Percentiles rank a stretch among this genome's conserved stretches.
phyloP scores from a whole-genome alignment of 2,888 invertebrate species.

The Torymus auratus region DNA sequence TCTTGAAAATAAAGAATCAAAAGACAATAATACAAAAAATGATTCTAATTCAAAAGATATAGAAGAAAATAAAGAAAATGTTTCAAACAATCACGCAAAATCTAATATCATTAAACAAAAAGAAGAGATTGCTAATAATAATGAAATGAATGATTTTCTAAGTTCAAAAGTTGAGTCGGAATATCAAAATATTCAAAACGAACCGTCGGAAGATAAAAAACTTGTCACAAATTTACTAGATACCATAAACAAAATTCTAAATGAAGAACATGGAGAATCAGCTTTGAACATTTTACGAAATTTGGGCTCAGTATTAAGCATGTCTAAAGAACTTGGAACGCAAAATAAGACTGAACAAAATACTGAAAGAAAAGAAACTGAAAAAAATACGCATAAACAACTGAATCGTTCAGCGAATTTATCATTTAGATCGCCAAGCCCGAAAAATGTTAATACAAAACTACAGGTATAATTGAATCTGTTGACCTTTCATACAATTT shows the following conservation, averaged over 20 bases:
- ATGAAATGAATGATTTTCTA: conserved; percentile 57
- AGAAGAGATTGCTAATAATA: conserved; percentile 54
- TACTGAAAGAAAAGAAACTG: not conserved
- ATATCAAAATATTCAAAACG: conserved; percentile 50
- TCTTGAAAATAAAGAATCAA: conserved; percentile 18
- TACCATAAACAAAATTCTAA: conserved; percentile 52
- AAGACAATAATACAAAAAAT: conserved; percentile 46
- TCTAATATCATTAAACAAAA: conserved; percentile 26
- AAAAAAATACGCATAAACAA: conserved; percentile 32
- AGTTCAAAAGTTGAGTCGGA: conserved; percentile 52
- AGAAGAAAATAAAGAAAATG: too few species aligned
- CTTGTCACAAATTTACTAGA: conserved; percentile 39
- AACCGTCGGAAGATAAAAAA: conserved; percentile 59
- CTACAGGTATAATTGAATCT: conserved; percentile 22
- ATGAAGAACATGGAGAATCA: conserved; percentile 61
- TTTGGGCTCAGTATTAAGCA: conserved; percentile 42
- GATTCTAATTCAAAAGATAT: conserved; percentile 37
- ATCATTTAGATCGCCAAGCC: conserved; percentile 29
- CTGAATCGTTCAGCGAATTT: conserved; percentile 37
- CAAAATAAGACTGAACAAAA: conserved; percentile 37
- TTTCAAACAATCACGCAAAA: conserved; percentile 19
- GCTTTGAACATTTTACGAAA: conserved; percentile 50
- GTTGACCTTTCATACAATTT: too few species aligned
- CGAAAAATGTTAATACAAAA: conserved; percentile 10
- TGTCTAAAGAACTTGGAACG: conserved; percentile 28